phyloP scores from a whole-genome alignment of 2,888 invertebrate species.

The Hemicrepidius hirtus region DNA sequence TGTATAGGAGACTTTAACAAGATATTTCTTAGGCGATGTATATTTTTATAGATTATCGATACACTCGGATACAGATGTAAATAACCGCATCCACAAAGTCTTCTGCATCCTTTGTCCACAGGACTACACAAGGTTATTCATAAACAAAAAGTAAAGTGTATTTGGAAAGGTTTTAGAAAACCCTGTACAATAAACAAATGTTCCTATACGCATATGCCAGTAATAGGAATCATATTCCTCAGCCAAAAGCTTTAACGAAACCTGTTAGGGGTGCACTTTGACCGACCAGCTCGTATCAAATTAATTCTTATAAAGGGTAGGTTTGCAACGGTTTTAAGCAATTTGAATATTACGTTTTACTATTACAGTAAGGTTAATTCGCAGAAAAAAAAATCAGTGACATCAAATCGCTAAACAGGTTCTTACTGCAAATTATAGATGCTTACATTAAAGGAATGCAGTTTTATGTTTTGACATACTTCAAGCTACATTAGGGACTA shows the following conservation, averaged over 20 bases:
- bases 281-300: neutral
- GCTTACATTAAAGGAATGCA: conserved; percentile 65
- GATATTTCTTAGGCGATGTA: neutral
- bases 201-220: no score
- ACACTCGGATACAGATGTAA: no score
- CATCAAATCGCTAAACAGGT: conserved; percentile 68
- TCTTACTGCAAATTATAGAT: conserved; percentile 66
- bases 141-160: no score
- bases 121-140: no score
- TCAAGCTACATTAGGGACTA: conserved; percentile 60
- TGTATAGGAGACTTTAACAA: neutral
- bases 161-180: no score
- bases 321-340: conserved; percentile 7
- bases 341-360: conserved; percentile 54
- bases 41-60: neutral
- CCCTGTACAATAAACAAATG: no score
- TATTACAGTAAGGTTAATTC: conserved; percentile 63
- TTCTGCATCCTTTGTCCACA: no score
- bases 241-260: no score
- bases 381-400: conserved; percentile 65
- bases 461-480: conserved; percentile 66
- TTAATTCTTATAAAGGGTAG: neutral
- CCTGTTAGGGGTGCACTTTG: no score
- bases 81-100: no score
- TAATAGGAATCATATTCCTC: no score